Evolutionary conservation across 2,888 invertebrate species (phyloP), one percentile per base, ranked within the genome.

Genomic region (Amblyjoppa fuscipennis): DNA sequence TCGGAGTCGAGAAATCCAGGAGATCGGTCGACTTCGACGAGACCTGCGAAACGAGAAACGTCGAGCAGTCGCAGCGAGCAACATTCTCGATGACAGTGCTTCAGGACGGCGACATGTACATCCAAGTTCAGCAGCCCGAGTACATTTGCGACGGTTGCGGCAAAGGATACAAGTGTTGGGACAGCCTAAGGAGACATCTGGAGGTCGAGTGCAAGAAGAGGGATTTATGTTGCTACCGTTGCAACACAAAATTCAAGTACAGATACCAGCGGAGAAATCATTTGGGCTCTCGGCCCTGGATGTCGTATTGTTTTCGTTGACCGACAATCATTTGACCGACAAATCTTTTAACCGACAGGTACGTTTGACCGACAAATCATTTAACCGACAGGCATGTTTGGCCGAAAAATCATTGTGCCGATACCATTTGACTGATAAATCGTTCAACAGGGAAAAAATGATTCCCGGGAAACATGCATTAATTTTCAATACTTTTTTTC

Each of bases 181-280:
- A 94, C 86, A 94, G 94, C 68, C 89, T 95, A 28, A 92, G 91
- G 68, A 93, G 95, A 25, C 95, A 95, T 88, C 92, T 94, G 81
- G 91, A 95, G 61, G 94, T 94, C n/a, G 95, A 95, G 66, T 95
- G 95, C 82, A 94, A 94, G 81, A 93, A 92, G 59, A 94, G 93
- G 20, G 20, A 20, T 38, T 94, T 93, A 83, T 84, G 91, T 0
- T 95, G 95, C 88, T 89, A 91, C 59, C 84, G 90, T 4, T 95
- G 95, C 88, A 90, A 92, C 7, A 93, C 91, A 68, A 93, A 93
- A 85, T 95, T 94, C 87, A 95, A 94, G 81, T 94, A 95, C 83
- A 20, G 20, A 20, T 20, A 20, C 20, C 20, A 20, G 20, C 20
- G 0, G 20, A 20, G 90, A 38, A 94, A 93, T 84, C 94, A 94